Evolutionary conservation across 2,888 invertebrate species (phyloP).

Genomic region (Phoenoteleia sp.): DNA sequence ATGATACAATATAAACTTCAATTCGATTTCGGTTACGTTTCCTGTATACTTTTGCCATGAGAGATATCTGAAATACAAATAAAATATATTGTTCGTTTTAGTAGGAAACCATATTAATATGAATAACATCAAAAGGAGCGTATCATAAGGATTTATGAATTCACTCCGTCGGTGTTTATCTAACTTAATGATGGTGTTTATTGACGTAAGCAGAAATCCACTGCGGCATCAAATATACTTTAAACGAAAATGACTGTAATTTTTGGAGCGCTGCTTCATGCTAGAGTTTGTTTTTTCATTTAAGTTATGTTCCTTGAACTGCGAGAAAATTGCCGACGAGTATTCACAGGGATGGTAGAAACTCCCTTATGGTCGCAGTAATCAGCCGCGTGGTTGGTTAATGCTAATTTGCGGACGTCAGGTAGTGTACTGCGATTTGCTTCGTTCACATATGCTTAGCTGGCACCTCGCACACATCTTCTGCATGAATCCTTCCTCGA

Average conservation of each 20-base stretch:
- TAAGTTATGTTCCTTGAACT: constrained; percentile 4
- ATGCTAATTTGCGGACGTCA: constrained; percentile 73
- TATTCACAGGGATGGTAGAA: constrained; percentile 18
- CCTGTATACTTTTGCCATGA: too few relatives aligned
- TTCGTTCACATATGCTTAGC: constrained; percentile 40
- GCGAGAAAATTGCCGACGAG: constrained; percentile 32
- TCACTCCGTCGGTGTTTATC: constrained; percentile 19
- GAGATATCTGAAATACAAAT: too few relatives aligned
- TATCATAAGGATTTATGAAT: too few relatives aligned
- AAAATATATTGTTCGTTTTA: too few relatives aligned
- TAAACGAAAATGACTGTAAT: constrained; percentile 3
- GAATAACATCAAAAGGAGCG: too few relatives aligned
- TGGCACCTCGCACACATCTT: constrained; percentile 37
- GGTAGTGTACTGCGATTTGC: constrained; percentile 66
- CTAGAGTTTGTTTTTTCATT: constrained; percentile 16
- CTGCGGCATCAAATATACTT: neutral
- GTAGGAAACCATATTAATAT: too few relatives aligned
- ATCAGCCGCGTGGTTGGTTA: constrained; percentile 71
- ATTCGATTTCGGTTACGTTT: too few relatives aligned
- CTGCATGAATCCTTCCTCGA: constrained; percentile 24
- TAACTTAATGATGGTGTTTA: constrained; percentile 25
- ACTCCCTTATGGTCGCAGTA: constrained; percentile 50
- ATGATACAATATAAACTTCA: too few relatives aligned
- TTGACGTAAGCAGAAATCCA: constrained; percentile 1
- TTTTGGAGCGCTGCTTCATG: neutral